Percentiles rank a stretch among this genome's conserved stretches.
These are phyloP conservation scores for Temnothorax ravouxi DNA, from an alignment of 2,888 invertebrate species.

Conservation along the genomic window DNA sequence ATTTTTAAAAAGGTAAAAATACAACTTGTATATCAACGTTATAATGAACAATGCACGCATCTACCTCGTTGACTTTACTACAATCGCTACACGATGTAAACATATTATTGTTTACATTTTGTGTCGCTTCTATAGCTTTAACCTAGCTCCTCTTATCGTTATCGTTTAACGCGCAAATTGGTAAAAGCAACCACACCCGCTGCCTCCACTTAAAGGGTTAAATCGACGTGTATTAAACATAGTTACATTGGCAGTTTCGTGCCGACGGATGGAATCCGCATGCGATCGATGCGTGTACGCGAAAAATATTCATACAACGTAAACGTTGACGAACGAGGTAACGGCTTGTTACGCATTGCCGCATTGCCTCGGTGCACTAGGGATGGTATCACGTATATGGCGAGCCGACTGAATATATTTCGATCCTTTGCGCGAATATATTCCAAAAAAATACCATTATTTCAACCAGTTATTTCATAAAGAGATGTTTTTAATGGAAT, in stretches of 20 bases:
- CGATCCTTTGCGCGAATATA: slow-evolving; percentile 1
- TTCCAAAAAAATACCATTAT: neutral
- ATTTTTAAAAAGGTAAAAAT: neutral
- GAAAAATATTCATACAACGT: slow-evolving; percentile 49
- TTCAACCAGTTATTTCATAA: neutral
- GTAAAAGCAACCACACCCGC: slow-evolving; percentile 33
- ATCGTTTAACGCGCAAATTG: slow-evolving; percentile 52
- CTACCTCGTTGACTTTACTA: neutral
- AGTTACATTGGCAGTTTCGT: neutral
- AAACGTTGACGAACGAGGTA: slow-evolving; percentile 50
- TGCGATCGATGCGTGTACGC: slow-evolving; percentile 27
- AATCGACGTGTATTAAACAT: slow-evolving; percentile 38
- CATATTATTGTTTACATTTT: slow-evolving; percentile 24
- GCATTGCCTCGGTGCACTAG: slow-evolving; percentile 26
- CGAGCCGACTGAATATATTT: slow-evolving; percentile 14
- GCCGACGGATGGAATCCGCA: slow-evolving; percentile 9
- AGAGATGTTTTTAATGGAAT: neutral
- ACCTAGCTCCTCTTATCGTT: slow-evolving; percentile 35
- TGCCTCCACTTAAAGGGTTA: slow-evolving; percentile 39
- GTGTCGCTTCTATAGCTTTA: slow-evolving; percentile 9
- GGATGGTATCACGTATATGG: slow-evolving; percentile 18
- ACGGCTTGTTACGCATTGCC: slow-evolving; percentile 42
- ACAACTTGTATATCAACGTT: neutral
- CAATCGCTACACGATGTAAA: slow-evolving; percentile 26
- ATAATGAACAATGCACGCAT: slow-evolving; percentile 2